A percentile compares a stretch with the other conserved stretches of the same genome.
Evolutionary conservation across 2,113 vertebrate species (phyloP).

Genomic region (Hucho hucho): DNA sequence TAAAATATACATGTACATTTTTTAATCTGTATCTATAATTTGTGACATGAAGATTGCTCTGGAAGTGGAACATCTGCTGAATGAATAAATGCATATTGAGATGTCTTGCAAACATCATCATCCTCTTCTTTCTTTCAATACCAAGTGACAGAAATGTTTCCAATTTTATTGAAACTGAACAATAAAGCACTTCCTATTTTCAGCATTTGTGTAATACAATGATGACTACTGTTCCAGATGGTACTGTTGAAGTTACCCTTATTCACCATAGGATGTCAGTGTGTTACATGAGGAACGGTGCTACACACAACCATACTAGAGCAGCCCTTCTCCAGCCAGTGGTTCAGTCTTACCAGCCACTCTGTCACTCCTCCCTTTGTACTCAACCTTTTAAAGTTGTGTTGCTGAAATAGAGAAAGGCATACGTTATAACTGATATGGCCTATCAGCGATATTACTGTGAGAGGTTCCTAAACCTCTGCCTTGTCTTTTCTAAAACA

Average conservation of each 20-base stretch:
- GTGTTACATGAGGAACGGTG: constrained; percentile 10
- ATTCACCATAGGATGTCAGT: constrained; percentile 67
- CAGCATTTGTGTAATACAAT: neutral
- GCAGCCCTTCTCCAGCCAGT: too few relatives aligned
- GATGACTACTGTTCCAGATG: neutral
- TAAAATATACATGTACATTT: neutral
- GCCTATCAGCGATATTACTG: too few relatives aligned
- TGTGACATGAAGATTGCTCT: neutral
- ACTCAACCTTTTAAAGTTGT: neutral
- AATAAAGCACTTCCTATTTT: neutral
- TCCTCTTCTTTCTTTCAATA: neutral
- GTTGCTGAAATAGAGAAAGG: neutral
- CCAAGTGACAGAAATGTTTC: neutral
- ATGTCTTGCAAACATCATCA: neutral
- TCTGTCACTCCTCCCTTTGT: too few relatives aligned
- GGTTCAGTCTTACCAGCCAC: too few relatives aligned
- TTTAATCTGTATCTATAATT: neutral
- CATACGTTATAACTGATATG: too few relatives aligned
- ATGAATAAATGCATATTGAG: constrained; percentile 8
- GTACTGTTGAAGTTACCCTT: neutral
- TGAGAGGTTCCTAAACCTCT: too few relatives aligned
- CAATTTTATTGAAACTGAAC: neutral
- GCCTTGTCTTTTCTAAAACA: neutral
- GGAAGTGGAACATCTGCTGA: neutral
- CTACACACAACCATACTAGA: neutral